A percentile compares a stretch with the other conserved stretches of the same genome.
phyloP scores from a whole-genome alignment of 2,888 invertebrate genomes.

The Lasioglossum morio region DNA sequence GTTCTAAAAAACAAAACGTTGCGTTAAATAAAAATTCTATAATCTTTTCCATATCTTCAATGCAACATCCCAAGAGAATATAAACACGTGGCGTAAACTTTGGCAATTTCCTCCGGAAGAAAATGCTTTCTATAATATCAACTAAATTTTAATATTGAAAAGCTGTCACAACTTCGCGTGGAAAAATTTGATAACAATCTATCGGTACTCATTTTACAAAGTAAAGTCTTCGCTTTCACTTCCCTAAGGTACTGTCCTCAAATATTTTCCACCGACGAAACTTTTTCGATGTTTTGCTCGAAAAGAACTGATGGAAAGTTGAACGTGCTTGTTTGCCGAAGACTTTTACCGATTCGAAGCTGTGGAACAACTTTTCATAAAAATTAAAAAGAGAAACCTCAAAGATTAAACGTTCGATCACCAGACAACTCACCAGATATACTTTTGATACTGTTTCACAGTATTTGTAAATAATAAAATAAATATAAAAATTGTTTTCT shows the following conservation, averaged over 20 bases:
- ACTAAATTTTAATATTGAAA: neutral
- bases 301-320: neutral
- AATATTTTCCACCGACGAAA: neutral
- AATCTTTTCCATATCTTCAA: neutral
- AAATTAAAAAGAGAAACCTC: no score
- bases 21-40: neutral
- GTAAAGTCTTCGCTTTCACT: neutral
- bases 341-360: no score
- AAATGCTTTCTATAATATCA: neutral
- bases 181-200: neutral
- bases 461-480: no score
- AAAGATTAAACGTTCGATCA: no score
- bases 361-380: no score
- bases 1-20: conserved; percentile 86
- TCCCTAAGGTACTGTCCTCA: neutral
- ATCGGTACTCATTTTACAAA: neutral
- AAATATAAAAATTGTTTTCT: no score
- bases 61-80: neutral
- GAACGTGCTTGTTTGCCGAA: neutral
- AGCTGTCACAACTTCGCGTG: neutral
- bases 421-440: no score
- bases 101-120: neutral
- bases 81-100: neutral
- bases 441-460: no score
- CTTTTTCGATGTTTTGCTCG: neutral